These are phyloP conservation scores for Melipona bicolor DNA, from an alignment of 2,888 invertebrate genomes.

Conservation along the genomic window DNA sequence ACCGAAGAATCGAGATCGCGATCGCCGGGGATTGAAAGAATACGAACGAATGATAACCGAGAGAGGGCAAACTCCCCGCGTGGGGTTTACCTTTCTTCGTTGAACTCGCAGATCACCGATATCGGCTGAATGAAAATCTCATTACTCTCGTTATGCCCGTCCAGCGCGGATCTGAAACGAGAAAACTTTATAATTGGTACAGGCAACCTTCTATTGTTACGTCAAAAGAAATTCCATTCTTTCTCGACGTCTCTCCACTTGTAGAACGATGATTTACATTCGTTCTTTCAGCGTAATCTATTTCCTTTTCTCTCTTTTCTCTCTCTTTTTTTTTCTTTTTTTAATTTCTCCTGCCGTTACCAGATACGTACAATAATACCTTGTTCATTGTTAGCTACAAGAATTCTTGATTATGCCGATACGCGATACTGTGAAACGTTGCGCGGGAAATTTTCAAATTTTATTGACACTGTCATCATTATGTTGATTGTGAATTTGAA, in stretches of 20 bases:
- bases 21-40: constrained; percentile 1
- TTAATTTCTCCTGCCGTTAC: no score
- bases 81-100: constrained; percentile 27
- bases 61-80: constrained; percentile 20
- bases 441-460: no score
- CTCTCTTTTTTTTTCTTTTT: neutral
- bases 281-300: neutral
- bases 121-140: constrained; percentile 51
- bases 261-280: constrained; percentile 5
- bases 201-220: constrained; percentile 10
- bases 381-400: no score
- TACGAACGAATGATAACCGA: constrained; percentile 22
- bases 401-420: no score
- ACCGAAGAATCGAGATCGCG: constrained; percentile 3
- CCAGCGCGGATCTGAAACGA: constrained; percentile 33
- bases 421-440: no score
- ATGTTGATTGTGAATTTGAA: no score
- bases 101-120: constrained; percentile 45
- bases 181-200: constrained; percentile 58
- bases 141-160: constrained; percentile 45
- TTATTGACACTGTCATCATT: no score
- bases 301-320: neutral
- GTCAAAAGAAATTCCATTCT: constrained; percentile 23
- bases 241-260: neutral
- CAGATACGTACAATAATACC: no score